Evolutionary conservation across 2,113 vertebrate genomes (phyloP), one percentile per base, ranked within the genome.

Genomic region (Tenebrosternarchus preto): DNA sequence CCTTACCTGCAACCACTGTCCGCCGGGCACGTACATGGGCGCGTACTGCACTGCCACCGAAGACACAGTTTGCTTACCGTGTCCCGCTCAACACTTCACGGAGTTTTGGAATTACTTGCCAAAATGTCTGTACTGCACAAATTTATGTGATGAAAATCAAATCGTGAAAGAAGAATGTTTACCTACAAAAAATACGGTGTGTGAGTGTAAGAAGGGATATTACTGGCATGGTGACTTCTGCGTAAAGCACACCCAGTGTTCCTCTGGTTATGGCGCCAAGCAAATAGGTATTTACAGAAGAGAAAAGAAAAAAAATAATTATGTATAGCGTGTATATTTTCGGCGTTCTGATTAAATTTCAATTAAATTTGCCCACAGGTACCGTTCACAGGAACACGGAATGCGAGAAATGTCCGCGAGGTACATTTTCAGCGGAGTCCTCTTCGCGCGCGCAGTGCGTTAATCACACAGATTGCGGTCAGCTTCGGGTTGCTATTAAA

Each of bases 111-210:
- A 93, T 87, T 92, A 91, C 86, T 56, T 93, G 77, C 63, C 85
- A 3, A 87, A 73, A 56, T 93, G 93, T 71, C 88, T 93, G 55
- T 93, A 92, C 86, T 93, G 93, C 87, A 84, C 5, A 17, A 86
- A 76, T 25, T 79, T 91, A 79, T 93, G 93, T 82, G 43, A 3
- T 0, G 81, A 43, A 0, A 88, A 87, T 74, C 82, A 87, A 78
- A 80, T 87, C 12, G 88, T 92, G 69, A 86, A 91, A 73, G 50
- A 9, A 1, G 87, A 92, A 81, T 93, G 92, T 67, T 83, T 88
- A 0, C 2, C 83, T 0, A 11, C 7, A 5, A 86, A 1, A 55
- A 87, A 92, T 87, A 83, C 90, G 27, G 88, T 89, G 5, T 94
- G 93, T 9, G 88, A 89, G 20, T 94, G 93, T 84, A 89, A 79